Base-by-base conservation (phyloP, 2,113 vertebrate genomes). In the Ia io region DNA sequence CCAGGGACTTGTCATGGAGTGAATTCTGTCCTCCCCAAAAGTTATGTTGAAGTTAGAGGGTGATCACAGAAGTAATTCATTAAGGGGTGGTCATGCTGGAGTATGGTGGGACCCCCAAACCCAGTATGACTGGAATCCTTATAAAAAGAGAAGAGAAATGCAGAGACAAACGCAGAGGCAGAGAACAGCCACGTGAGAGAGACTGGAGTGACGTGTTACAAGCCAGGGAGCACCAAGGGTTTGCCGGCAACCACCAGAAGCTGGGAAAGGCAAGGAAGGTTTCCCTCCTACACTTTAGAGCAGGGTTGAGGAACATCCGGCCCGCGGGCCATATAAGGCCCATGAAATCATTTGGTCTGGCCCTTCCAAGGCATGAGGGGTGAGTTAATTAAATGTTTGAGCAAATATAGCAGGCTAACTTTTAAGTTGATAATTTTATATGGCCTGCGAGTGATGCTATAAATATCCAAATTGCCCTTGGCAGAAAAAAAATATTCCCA, bases 141-240 rank as follows among this genome's bases (percentile, higher is more conserved):
- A 0, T 16, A 28, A 73, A 53, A 71, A 49, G 77, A 25, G 83
- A 74, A 80, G 51, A 84, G 63, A 90, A n/a, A 67, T 4, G 20
- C 49, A 69, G 6, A 32, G n/a, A 25, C 5, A 51, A 59, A 44
- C 2, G 51, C 25, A 63, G 32, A 2, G 40, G 32, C 12, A 88
- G 10, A 20, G 59, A 84, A 17, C 61, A 10, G 23, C n/a, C 42
- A n/a, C 0, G 14, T 5, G n/a, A 69, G n/a, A 47, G 37, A 44
- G 63, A n/a, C 5, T 3, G 16, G 6, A 35, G 35, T 8, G 59
- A 25, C 1, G 5, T 1, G 5, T 42, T 25, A 7, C 5, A 47
- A 18, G 14, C 17, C 30, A 44, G n/a, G 22, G 37, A n/a, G 32
- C 0, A 0, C 17, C 40, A 6, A 42, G 76, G 59, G 20, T 20